A percentile compares a stretch with the other conserved stretches of the same genome.
Evolutionary conservation across 2,888 invertebrate species (phyloP).

Genomic region (Eilema depressum): DNA sequence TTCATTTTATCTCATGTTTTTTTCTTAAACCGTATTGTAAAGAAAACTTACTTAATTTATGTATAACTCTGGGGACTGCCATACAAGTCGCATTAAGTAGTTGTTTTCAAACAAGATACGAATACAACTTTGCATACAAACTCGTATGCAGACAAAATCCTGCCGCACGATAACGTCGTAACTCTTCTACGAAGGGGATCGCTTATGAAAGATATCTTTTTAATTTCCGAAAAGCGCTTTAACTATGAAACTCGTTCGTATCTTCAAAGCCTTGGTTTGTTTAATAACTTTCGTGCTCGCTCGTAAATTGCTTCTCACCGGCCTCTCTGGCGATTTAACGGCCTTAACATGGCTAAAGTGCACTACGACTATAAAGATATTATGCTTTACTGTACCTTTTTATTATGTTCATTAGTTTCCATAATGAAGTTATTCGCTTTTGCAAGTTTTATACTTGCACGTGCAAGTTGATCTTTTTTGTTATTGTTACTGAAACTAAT

Average conservation of each 20-base stretch:
- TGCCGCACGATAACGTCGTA: slow-evolving; percentile 42
- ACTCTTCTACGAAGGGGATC: slow-evolving; percentile 35
- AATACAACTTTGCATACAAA: slow-evolving; percentile 48
- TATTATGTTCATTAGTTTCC: slow-evolving; percentile 57
- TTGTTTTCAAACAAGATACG: slow-evolving; percentile 44
- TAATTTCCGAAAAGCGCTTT: slow-evolving; percentile 45
- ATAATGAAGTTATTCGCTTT: slow-evolving; percentile 46
- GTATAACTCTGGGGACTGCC: slow-evolving; percentile 38
- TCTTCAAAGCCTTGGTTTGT: slow-evolving; percentile 64
- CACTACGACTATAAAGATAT: slow-evolving; percentile 62
- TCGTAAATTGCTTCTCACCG: slow-evolving; percentile 74
- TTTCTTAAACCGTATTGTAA: slow-evolving; percentile 45
- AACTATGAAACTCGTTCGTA: slow-evolving; percentile 60
- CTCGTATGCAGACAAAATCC: slow-evolving; percentile 44
- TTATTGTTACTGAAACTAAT: slow-evolving; percentile 26
- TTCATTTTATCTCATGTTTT: slow-evolving; percentile 50
- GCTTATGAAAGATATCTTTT: slow-evolving; percentile 42
- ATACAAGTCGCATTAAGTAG: slow-evolving; percentile 34
- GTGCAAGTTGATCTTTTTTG: slow-evolving; percentile 18
- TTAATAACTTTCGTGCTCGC: slow-evolving; percentile 69
- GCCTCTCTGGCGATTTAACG: slow-evolving; percentile 67
- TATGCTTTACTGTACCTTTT: slow-evolving; percentile 53
- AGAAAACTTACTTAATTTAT: slow-evolving; percentile 49
- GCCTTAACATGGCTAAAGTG: slow-evolving; percentile 63
- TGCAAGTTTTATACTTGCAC: slow-evolving; percentile 1